phyloP scores from a whole-genome alignment of 92 coral and sea anemone genomes.

The Siderastrea radians region DNA sequence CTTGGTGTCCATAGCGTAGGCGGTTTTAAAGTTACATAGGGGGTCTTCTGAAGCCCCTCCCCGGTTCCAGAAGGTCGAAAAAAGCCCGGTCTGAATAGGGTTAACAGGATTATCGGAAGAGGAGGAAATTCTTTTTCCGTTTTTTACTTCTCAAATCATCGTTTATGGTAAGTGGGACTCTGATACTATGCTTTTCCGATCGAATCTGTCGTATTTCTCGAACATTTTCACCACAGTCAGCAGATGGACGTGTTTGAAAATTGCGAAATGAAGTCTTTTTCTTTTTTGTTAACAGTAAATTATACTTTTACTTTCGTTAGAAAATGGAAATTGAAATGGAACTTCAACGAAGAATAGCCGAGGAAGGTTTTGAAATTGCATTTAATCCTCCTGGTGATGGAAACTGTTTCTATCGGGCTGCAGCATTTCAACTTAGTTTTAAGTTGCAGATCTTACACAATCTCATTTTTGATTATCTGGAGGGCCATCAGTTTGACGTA shows the following conservation, averaged over 20 bases:
- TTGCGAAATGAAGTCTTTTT: neutral
- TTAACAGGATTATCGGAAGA: neutral
- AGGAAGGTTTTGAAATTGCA: conserved; percentile 46
- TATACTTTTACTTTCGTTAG: conserved; percentile 1
- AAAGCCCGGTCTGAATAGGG: too few species aligned
- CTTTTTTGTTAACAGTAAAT: neutral
- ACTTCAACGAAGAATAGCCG: conserved; percentile 13
- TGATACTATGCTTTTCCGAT: neutral
- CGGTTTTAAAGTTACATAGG: too few species aligned
- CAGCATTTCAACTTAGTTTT: conserved; percentile 52
- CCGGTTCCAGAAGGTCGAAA: too few species aligned
- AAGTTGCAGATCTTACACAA: conserved; percentile 30
- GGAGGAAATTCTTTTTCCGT: neutral
- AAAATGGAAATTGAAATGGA: conserved; percentile 37
- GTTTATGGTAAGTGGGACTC: neutral
- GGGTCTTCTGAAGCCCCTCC: too few species aligned
- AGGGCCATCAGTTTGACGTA: conserved; percentile 55
- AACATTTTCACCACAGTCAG: conserved; percentile 12
- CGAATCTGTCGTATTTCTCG: neutral
- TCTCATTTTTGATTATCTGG: conserved; percentile 49
- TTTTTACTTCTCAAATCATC: neutral
- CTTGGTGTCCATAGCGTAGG: too few species aligned
- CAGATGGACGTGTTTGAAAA: neutral
- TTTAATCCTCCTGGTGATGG: conserved; percentile 61
- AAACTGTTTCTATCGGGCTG: conserved; percentile 63